Evolutionary conservation across 2,797 vertebrate genomes (phyloP), one percentile per base, ranked within the genome.

Genomic region (Hapalemur alaotrensis): DNA sequence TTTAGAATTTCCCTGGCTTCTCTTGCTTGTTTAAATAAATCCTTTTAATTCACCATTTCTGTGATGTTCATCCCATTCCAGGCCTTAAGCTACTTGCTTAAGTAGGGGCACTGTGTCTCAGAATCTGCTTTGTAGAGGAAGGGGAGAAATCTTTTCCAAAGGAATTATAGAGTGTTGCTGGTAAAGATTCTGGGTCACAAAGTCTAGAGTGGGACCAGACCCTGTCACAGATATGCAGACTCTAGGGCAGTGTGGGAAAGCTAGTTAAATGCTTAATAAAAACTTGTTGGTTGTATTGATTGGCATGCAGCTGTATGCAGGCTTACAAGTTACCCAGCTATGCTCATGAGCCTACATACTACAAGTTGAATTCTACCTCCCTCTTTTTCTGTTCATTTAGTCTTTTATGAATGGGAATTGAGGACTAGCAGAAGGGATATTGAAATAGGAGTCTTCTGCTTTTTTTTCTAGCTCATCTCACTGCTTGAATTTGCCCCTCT

Each of bases 21-120:
- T 91, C 17, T n/a, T 88, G 43, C 76, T 90, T 75, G 41, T 90
- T 95, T 88, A 95, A 85, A 41, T 63, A 89, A 93, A 84, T 82
- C 52, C 43, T 79, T 96, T 95, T 79, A 81, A 86, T 83, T 82
- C 15, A 65, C 22, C 7, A 54, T 84, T 89, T 96, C 70, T 95
- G 17, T 63, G 69, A 75, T 89, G 69, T 20, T 83, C 9, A 38
- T 70, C 35, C 78, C 52, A 79, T 90, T 91, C 41, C 35, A 82
- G 54, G 15, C 57, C 35, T 93, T 94, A 63, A 67, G 17, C 30
- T 69, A 41, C 70, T 87, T 89, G 69, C n/a, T 61, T 78, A 65
- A 59, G n/a, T 35, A 43, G 41, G 80, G 30, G 4, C 38, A 84
- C 76, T 46, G 28, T 75, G 38, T 91, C 63, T 96, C 46, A 82